phyloP scores from a whole-genome alignment of 2,797 vertebrate species.

The Chaenodraco wilsoni region DNA sequence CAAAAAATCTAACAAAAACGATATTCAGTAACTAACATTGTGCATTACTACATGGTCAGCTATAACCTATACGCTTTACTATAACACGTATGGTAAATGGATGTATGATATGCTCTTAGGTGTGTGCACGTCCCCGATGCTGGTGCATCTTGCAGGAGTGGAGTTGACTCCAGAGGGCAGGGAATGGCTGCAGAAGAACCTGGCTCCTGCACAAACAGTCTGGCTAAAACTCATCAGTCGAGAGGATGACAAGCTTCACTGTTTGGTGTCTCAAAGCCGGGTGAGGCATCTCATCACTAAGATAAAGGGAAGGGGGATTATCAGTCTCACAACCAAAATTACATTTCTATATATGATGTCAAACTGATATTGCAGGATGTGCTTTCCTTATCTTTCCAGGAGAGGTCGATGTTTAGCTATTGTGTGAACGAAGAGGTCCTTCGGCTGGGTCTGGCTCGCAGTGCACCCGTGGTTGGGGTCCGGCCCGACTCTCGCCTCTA shows the following conservation, averaged over 20 bases:
- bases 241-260: conserved; percentile 85
- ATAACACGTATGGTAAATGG: not conserved
- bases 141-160: conserved; percentile 90
- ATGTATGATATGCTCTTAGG: conserved; percentile 60
- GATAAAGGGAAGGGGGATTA: not conserved
- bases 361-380: not conserved
- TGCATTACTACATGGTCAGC: not conserved
- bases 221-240: conserved; percentile 92
- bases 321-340: not conserved
- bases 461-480: conserved; percentile 83
- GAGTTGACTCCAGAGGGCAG: conserved; percentile 85
- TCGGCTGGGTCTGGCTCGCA: conserved; percentile 88
- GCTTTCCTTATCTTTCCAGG: conserved; percentile 46
- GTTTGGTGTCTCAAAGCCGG: conserved; percentile 84
- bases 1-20: not conserved
- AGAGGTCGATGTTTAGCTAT: conserved; percentile 83
- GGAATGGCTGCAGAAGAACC: conserved; percentile 85
- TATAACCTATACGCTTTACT: not conserved
- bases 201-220: conserved; percentile 83
- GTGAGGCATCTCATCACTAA: conserved; percentile 54
- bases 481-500: conserved; percentile 82
- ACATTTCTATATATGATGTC: not conserved
- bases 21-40: not conserved
- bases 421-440: conserved; percentile 92
- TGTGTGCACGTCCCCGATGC: conserved; percentile 74